Evolutionary conservation across 2,888 invertebrate genomes (phyloP).

Genomic region (Acanthosepion esculentum): DNA sequence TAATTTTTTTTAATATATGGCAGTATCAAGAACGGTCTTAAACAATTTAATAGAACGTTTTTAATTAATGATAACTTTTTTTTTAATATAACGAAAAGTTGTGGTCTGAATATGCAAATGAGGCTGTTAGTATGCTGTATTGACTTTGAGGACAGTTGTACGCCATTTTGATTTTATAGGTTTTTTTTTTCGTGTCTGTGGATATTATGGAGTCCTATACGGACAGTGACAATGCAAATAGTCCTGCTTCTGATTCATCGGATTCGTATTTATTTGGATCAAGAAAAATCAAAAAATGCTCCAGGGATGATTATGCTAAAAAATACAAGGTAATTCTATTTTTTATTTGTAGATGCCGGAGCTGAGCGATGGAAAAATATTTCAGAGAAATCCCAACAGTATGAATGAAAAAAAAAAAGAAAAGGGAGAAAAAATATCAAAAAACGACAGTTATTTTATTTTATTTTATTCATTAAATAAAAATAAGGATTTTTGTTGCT

Average conservation of each 20-base stretch:
- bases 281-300: not conserved
- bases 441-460: too few relatives aligned
- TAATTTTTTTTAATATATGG: not conserved
- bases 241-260: not conserved
- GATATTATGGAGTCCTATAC: not conserved
- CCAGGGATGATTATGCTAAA: not conserved
- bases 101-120: not conserved
- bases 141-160: not conserved
- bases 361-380: not conserved
- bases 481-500: too few relatives aligned
- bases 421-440: too few relatives aligned
- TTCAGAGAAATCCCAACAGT: too few relatives aligned
- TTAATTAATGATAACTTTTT: not conserved
- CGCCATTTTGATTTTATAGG: not conserved
- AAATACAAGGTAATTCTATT: not conserved
- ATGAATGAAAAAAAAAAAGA: too few relatives aligned
- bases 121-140: not conserved
- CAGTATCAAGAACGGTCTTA: not conserved
- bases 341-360: not conserved
- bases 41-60: not conserved
- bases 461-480: too few relatives aligned
- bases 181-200: not conserved
- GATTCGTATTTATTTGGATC: not conserved
- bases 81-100: not conserved
- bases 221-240: not conserved